phyloP scores from a whole-genome alignment of 1,140 invertebrate species.

The Tetragonula clypearis region DNA sequence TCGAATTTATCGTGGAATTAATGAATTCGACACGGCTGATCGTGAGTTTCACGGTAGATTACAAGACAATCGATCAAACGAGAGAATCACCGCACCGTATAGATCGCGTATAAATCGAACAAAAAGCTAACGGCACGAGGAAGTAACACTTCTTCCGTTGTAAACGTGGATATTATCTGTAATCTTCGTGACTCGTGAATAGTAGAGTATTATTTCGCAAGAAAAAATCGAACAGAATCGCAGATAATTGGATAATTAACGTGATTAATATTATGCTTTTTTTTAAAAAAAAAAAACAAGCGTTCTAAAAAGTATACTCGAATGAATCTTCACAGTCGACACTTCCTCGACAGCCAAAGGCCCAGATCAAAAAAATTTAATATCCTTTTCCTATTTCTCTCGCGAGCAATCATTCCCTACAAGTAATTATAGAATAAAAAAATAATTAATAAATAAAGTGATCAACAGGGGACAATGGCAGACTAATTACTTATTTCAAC shows the following conservation, averaged over 20 bases:
- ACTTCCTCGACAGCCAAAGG: no score
- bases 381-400: no score
- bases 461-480: neutral
- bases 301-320: no score
- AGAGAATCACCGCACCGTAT: neutral
- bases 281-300: no score
- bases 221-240: neutral
- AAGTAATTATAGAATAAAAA: neutral
- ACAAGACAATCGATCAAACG: neutral
- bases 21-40: conserved; percentile 5
- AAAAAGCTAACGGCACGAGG: neutral
- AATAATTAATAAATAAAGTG: neutral
- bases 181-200: neutral
- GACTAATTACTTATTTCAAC: neutral
- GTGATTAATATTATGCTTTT: no score
- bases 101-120: no score
- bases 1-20: neutral
- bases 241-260: neutral
- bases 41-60: neutral
- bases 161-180: neutral
- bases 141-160: neutral
- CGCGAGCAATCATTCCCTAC: no score
- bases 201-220: no score
- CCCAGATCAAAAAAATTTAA: no score
- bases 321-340: no score